Conservation (phyloP, 2,113 vertebrate genomes). For the Camarhynchus parvulus region DNA sequence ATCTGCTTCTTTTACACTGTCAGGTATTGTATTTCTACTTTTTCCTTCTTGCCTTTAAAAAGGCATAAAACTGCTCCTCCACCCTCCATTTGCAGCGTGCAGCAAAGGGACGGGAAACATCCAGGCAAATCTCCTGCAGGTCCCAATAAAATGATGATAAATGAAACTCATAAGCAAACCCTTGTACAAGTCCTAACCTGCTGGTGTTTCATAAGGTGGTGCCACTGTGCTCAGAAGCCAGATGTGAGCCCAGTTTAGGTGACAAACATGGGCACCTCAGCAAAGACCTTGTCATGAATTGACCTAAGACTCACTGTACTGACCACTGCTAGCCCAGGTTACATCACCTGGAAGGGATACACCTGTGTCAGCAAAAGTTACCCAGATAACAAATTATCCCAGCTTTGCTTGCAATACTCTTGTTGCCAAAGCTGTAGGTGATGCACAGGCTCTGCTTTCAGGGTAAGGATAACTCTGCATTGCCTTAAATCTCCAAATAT, state of each 20-base stretch:
- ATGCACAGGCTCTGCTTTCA: neutral
- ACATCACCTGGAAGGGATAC: neutral
- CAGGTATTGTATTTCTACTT: neutral
- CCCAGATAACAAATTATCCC: rapidly evolving
- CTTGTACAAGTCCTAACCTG: neutral
- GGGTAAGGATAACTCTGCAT: neutral
- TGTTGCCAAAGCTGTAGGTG: neutral
- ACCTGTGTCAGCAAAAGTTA: neutral
- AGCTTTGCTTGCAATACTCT: neutral
- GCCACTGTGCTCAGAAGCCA: neutral
- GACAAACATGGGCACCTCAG: neutral
- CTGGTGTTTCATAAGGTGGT: neutral
- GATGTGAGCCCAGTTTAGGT: neutral
- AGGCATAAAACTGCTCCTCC: neutral
- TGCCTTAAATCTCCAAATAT: neutral
- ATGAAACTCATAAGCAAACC: neutral
- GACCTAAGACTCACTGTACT: neutral
- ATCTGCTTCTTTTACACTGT: neutral
- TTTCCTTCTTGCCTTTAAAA: neutral
- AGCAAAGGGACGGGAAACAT: neutral
- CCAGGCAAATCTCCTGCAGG: neutral
- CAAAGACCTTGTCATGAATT: neutral
- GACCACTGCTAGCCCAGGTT: neutral
- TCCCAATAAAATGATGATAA: neutral
- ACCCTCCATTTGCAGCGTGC: rapidly evolving